A percentile compares a stretch with the other conserved stretches of the same genome.
phyloP scores from a whole-genome alignment of 2,888 invertebrate genomes.

The Eilema depressum region DNA sequence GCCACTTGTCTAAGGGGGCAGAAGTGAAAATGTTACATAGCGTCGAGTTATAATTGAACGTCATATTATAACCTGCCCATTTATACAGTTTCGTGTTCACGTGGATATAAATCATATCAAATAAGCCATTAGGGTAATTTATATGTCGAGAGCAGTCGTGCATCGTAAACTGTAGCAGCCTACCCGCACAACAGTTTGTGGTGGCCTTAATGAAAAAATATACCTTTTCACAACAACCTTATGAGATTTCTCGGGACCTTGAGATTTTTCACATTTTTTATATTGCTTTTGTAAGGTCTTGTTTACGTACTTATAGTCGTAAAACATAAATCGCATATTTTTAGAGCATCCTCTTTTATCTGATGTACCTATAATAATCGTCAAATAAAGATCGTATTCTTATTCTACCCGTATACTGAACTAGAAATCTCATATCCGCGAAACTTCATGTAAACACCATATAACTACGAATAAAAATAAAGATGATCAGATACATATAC shows the following conservation, averaged over 20 bases:
- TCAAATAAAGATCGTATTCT: neutral
- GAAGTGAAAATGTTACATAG: constrained; percentile 2
- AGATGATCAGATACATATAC: neutral
- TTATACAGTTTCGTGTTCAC: constrained; percentile 52
- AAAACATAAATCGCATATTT: constrained; percentile 5
- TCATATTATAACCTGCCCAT: constrained; percentile 14
- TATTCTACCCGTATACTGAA: neutral
- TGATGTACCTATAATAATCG: neutral
- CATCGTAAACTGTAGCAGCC: constrained; percentile 58
- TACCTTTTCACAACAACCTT: constrained; percentile 28
- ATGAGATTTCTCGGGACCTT: constrained; percentile 19
- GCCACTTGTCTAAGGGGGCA: no score
- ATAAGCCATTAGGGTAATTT: constrained; percentile 71
- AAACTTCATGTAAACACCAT: neutral
- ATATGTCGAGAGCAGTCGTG: constrained; percentile 56
- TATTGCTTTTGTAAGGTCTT: constrained; percentile 6
- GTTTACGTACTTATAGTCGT: neutral
- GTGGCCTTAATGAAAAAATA: constrained; percentile 50
- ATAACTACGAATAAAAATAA: neutral
- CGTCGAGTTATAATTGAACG: constrained; percentile 15
- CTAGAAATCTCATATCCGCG: neutral
- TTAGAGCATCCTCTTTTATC: neutral
- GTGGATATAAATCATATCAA: constrained; percentile 65
- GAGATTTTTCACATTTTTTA: constrained; percentile 20
- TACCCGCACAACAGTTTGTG: constrained; percentile 34